These are phyloP conservation scores for Stomorhina lunata DNA, from an alignment of 2,888 invertebrate genomes.

Conservation along the genomic window DNA sequence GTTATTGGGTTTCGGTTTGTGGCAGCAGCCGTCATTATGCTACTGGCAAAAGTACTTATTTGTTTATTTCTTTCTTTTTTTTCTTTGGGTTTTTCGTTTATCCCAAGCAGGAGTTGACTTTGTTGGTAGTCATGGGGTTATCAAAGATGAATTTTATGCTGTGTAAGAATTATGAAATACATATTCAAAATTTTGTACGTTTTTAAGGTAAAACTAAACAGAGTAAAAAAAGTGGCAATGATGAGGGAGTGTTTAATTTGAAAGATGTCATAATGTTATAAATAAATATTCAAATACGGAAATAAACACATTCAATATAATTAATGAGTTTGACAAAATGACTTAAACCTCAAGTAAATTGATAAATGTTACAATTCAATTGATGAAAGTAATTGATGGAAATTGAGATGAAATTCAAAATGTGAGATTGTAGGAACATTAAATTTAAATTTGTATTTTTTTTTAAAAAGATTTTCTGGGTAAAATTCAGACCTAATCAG, in stretches of 20 bases:
- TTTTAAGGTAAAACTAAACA: not conserved
- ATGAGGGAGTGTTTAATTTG: slow-evolving; percentile 42
- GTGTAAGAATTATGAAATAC: slow-evolving; percentile 54
- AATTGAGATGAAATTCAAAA: no score
- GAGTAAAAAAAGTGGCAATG: not conserved
- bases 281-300: slow-evolving; percentile 7
- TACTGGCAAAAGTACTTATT: not conserved
- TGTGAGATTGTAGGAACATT: no score
- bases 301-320: not conserved
- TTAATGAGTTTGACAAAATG: not conserved
- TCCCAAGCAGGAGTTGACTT: slow-evolving; percentile 10
- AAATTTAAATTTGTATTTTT: no score
- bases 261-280: not conserved
- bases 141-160: slow-evolving; percentile 50
- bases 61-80: not conserved
- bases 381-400: no score
- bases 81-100: not conserved
- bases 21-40: slow-evolving; percentile 11
- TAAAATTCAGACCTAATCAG: no score
- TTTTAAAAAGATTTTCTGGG: no score
- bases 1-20: not conserved
- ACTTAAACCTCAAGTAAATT: not conserved
- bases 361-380: no score
- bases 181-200: slow-evolving; percentile 31
- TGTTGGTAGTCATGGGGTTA: slow-evolving; percentile 11